Conservation (phyloP, 1,140 invertebrate genomes). For the Mesaphorura yosii region DNA sequence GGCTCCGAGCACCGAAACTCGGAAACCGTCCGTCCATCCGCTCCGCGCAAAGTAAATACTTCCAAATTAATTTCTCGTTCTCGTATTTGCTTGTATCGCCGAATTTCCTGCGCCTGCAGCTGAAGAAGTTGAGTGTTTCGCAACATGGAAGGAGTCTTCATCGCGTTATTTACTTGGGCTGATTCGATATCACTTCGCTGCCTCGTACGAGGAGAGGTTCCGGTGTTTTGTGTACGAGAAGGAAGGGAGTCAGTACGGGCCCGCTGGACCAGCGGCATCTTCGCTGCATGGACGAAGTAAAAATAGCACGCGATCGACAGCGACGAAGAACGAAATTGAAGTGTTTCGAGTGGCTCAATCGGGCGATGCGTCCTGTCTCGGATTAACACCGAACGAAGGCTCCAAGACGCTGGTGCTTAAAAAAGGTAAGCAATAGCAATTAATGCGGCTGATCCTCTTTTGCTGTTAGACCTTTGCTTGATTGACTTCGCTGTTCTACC, state of each 20-base stretch:
- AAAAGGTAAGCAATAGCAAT: slow-evolving; percentile 41
- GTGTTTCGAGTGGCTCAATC: slow-evolving; percentile 58
- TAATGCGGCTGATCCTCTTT: slow-evolving; percentile 1
- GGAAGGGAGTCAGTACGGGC: slow-evolving; percentile 1
- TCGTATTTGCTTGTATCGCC: slow-evolving; percentile 51
- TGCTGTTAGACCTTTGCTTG: slow-evolving; percentile 47
- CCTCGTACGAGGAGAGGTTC: slow-evolving; percentile 79
- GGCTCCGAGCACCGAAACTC: slow-evolving; percentile 39
- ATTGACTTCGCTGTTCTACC: slow-evolving; percentile 79
- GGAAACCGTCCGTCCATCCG: too few species aligned
- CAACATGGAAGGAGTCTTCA: slow-evolving; percentile 45
- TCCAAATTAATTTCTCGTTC: not conserved
- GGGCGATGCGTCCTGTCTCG: slow-evolving; percentile 68
- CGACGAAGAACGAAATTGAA: not conserved
- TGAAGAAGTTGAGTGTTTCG: slow-evolving; percentile 40
- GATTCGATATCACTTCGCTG: slow-evolving; percentile 46
- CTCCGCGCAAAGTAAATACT: not conserved
- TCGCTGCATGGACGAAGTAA: not conserved
- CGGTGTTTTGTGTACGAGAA: slow-evolving; percentile 79
- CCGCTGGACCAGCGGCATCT: not conserved
- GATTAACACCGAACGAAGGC: slow-evolving; percentile 45
- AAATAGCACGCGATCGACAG: slow-evolving; percentile 6
- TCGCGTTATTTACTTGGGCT: slow-evolving; percentile 68
- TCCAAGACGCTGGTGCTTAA: slow-evolving; percentile 51
- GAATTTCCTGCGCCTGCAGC: slow-evolving; percentile 62